Evolutionary conservation across 1,140 invertebrate genomes (phyloP).

Genomic region (Nasonia vitripennis): DNA sequence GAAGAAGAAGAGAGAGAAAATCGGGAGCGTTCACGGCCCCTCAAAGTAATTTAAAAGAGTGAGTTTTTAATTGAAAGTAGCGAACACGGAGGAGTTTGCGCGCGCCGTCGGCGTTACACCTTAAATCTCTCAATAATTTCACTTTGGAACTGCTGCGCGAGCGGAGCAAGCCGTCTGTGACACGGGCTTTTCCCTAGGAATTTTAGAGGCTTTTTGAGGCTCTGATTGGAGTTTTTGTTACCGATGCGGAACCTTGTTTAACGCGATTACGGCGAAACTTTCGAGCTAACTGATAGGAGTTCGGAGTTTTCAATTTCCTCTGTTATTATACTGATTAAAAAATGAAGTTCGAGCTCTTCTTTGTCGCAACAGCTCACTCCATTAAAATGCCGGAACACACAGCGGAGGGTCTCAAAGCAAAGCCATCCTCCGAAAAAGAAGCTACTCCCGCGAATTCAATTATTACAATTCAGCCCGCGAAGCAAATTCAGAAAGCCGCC

Average conservation of each 20-base stretch:
- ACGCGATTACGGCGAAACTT: not conserved
- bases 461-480: not conserved
- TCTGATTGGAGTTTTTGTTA: constrained; percentile 1
- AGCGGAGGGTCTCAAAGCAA: not conserved
- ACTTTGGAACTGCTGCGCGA: not conserved
- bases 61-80: constrained; percentile 50
- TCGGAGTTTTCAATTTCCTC: too few species aligned
- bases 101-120: not conserved
- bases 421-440: too few species aligned
- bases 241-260: not conserved
- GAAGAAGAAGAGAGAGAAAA: constrained; percentile 10
- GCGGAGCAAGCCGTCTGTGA: not conserved
- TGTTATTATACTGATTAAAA: too few species aligned
- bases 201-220: not conserved
- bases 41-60: constrained; percentile 43
- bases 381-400: too few species aligned
- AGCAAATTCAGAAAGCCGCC: not conserved
- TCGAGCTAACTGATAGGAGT: not conserved
- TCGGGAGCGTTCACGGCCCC: not conserved
- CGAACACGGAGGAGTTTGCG: constrained; percentile 18
- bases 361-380: too few species aligned
- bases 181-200: not conserved
- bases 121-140: constrained; percentile 21
- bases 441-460: not conserved
- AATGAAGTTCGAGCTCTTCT: too few species aligned